These are phyloP conservation scores for Carpatolechia fugitivella DNA, from an alignment of 2,888 invertebrate genomes.

Conservation along the genomic window DNA sequence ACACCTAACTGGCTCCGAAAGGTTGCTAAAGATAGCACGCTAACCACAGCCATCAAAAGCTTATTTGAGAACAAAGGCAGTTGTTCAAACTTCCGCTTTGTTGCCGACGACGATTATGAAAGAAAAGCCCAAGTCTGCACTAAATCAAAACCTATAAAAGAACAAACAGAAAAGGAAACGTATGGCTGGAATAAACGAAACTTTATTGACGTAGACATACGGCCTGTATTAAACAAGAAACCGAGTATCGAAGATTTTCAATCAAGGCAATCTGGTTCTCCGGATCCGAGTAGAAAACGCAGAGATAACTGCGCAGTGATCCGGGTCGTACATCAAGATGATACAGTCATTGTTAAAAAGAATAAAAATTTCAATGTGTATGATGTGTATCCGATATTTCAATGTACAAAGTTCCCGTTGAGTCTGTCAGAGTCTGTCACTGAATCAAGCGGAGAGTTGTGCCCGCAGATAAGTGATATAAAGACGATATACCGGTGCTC, in stretches of 20 bases:
- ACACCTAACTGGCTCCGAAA: neutral
- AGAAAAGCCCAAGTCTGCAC: neutral
- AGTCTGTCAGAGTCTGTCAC: neutral
- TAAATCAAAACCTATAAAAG: no score
- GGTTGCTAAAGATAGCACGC: slow-evolving; percentile 35
- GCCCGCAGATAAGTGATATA: slow-evolving; percentile 40
- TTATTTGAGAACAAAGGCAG: slow-evolving; percentile 28
- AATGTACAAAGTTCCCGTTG: slow-evolving; percentile 15
- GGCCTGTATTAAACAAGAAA: no score
- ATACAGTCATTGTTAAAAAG: neutral
- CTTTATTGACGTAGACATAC: no score
- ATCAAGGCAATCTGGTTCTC: neutral
- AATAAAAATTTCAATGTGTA: neutral
- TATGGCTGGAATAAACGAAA: no score
- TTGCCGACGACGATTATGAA: neutral
- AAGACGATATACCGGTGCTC: slow-evolving; percentile 56
- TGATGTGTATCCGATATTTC: slow-evolving; percentile 40
- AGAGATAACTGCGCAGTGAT: neutral
- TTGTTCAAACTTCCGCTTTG: slow-evolving; percentile 24
- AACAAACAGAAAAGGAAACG: no score
- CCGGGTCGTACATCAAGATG: neutral
- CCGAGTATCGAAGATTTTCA: no score
- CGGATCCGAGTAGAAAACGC: neutral
- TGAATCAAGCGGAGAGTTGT: slow-evolving; percentile 23
- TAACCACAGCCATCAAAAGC: slow-evolving; percentile 38